These are phyloP conservation scores for Drosophila subquinaria DNA, from an alignment of 2,888 invertebrate species.

Conservation along the genomic window DNA sequence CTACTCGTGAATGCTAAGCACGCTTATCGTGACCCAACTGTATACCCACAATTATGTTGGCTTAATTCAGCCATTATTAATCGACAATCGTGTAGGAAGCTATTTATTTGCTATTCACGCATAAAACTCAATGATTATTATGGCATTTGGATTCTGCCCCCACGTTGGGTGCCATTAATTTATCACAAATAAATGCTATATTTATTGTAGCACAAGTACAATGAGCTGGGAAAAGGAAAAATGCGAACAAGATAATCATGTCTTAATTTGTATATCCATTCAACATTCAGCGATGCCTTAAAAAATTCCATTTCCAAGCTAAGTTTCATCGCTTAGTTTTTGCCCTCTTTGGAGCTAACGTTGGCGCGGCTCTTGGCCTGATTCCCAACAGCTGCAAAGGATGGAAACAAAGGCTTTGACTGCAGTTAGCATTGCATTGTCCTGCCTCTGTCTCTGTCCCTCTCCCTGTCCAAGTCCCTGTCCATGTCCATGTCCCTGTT, in stretches of 20 bases:
- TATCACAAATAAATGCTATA: not conserved
- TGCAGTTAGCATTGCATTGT: conserved; percentile 27
- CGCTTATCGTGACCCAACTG: conserved; percentile 43
- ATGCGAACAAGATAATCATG: not conserved
- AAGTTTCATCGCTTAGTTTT: conserved; percentile 10
- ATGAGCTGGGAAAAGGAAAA: not conserved
- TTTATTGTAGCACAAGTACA: not conserved
- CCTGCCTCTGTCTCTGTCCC: not conserved
- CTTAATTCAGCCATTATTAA: conserved; percentile 59
- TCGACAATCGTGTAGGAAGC: conserved; percentile 51
- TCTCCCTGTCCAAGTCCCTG: not conserved
- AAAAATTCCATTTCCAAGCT: conserved; percentile 6
- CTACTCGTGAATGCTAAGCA: conserved; percentile 46
- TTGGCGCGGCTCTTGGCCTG: conserved; percentile 31
- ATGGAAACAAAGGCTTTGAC: conserved; percentile 31
- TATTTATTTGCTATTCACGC: conserved; percentile 43
- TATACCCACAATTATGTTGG: conserved; percentile 50
- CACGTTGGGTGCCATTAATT: conserved; percentile 26
- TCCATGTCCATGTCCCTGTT: conserved; percentile 6
- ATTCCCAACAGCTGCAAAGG: conserved; percentile 23
- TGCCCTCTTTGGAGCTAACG: not conserved
- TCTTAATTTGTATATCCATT: conserved; percentile 15
- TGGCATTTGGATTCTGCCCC: conserved; percentile 23
- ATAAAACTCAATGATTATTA: conserved; percentile 31
- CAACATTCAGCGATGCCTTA: not conserved